phyloP scores from a whole-genome alignment of 35 echinoderm and acorn worm species.

The Amphiura filiformis region DNA sequence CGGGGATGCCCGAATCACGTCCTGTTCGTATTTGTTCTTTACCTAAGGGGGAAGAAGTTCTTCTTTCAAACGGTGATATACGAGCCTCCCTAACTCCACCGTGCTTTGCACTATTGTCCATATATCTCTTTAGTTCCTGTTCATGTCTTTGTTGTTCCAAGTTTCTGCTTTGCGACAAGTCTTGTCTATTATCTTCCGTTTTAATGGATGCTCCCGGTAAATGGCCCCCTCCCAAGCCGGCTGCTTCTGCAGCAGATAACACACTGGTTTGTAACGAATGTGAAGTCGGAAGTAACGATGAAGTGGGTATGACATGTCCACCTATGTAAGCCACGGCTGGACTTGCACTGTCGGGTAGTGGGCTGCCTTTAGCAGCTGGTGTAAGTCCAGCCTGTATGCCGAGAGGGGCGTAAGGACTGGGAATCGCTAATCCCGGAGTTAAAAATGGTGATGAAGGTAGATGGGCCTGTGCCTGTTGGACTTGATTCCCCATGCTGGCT shows the following conservation, averaged over 20 bases:
- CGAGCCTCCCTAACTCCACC: not conserved
- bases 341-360: not conserved
- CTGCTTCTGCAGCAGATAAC: not conserved
- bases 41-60: not conserved
- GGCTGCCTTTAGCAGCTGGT: not conserved
- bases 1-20: not conserved
- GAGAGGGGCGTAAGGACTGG: conserved; percentile 3
- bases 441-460: conserved; percentile 19
- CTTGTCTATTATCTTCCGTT: not conserved
- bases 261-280: not conserved
- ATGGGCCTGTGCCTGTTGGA: conserved; percentile 58
- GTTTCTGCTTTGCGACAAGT: not conserved
- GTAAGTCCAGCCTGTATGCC: not conserved
- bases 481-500: conserved; percentile 84
- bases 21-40: not conserved
- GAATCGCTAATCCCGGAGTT: conserved; percentile 14
- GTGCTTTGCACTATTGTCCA: not conserved
- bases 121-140: not conserved
- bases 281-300: not conserved
- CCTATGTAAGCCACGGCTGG: not conserved
- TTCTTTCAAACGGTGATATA: not conserved
- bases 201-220: not conserved
- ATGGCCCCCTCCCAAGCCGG: not conserved
- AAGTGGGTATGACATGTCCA: not conserved
- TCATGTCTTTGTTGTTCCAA: not conserved